Percentiles rank a stretch among this genome's conserved stretches.
Evolutionary conservation across 2,113 vertebrate species (phyloP).

Genomic region (Carollia perspicillata): DNA sequence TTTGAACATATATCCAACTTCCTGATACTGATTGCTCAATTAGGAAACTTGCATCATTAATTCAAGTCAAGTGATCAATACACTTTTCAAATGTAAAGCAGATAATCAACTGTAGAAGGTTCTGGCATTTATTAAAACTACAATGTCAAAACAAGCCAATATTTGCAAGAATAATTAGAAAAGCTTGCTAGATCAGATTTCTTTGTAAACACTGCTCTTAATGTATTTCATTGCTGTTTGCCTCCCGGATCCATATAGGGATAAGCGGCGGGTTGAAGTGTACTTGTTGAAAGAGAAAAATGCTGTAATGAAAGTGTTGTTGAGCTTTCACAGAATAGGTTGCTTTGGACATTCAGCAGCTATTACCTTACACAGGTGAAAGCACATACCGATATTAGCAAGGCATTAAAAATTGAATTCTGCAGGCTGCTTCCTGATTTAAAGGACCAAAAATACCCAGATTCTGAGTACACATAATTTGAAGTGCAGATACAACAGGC

Average conservation of each 20-base stretch:
- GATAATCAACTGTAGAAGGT: conserved; percentile 54
- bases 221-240: background rate
- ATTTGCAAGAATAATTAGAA: conserved; percentile 49
- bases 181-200: conserved; percentile 14
- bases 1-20: conserved; percentile 52
- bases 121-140: conserved; percentile 64
- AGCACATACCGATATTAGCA: background rate
- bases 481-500: background rate
- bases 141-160: conserved; percentile 44
- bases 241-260: background rate
- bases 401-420: background rate
- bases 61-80: conserved; percentile 75
- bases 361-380: background rate
- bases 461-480: background rate
- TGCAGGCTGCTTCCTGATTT: background rate
- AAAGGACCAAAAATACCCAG: background rate
- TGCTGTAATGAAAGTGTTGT: background rate
- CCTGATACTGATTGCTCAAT: conserved; percentile 67
- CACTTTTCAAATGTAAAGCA: conserved; percentile 60
- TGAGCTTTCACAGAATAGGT: background rate
- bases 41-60: conserved; percentile 65
- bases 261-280: background rate
- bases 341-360: background rate
- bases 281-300: background rate
- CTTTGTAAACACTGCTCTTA: conserved; percentile 16